Evolutionary conservation across 2,888 invertebrate genomes (phyloP), one percentile per base, ranked within the genome.

Genomic region (Dasypogon diadema): DNA sequence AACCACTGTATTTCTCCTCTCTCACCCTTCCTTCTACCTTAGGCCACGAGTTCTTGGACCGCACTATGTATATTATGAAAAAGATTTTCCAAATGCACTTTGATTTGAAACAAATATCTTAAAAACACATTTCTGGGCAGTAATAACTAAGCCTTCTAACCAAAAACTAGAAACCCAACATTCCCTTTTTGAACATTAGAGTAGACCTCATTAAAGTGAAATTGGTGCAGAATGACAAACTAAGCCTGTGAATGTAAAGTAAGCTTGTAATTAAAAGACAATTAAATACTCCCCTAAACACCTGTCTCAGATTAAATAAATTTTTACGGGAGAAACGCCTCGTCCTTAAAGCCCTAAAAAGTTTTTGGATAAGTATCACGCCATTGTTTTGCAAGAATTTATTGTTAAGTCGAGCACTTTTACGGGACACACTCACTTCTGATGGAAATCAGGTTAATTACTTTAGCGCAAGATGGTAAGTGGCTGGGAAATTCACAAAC

Each of bases 201-300:
- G 63, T 60, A 60, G 58, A 60, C 63, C 63, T 46, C 74, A 60
- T 74, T 74, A 74, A 74, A 60, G 74, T 63, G 51, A 74, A 74
- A 74, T 74, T 74, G 60, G 74, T 74, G 48, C 74, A 21, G 16
- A 46, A 51, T 55, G 54, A 48, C 51, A 65, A 65, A 63, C 54
- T 26, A 75, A 30, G 21, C 54, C 22, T 54, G 75, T 42, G 24
- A 75, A 63, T 54, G 75, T 42, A 42, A 75, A 63, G 63, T 75
- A 30, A 75, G 48, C 65, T 54, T 54, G 75, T 65, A 75, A 75
- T 75, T 75, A 75, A 75, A 65, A 75, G 75, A 75, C 75, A 75
- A 75, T 75, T 75, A 75, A 75, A 60, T 63, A 75, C 51, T 42
- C 42, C 30, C 75, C 48, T 34, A 65, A 75, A 75, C 75, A 75